Conservation (phyloP, 2,113 vertebrate species). For the Quiscalus mexicanus region DNA sequence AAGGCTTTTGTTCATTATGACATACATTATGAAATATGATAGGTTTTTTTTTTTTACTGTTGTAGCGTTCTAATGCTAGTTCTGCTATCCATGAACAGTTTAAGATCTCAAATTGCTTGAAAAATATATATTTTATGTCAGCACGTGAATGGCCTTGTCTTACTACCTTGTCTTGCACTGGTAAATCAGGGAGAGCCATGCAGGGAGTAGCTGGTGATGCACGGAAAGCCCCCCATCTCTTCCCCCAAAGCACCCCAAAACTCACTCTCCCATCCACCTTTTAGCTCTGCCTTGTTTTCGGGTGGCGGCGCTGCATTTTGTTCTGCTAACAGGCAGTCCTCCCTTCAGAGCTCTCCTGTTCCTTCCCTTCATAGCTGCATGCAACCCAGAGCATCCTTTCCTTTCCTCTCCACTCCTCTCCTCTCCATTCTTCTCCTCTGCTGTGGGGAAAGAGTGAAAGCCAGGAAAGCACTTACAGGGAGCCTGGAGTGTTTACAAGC, state of each 20-base stretch:
- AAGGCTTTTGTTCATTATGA: constrained; percentile 80
- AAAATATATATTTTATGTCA: constrained; percentile 74
- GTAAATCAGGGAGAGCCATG: constrained; percentile 39
- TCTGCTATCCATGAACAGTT: constrained; percentile 77
- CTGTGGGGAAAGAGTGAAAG: constrained; percentile 55
- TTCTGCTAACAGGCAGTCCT: constrained; percentile 51
- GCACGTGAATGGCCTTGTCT: constrained; percentile 71
- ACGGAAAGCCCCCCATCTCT: background rate
- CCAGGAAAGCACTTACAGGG: constrained; percentile 63
- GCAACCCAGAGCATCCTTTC: constrained; percentile 21
- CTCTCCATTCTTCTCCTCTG: constrained; percentile 42
- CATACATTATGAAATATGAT: constrained; percentile 80
- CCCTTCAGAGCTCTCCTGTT: constrained; percentile 63
- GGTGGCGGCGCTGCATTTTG: background rate
- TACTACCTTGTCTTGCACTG: constrained; percentile 46
- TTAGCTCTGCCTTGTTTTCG: constrained; percentile 35
- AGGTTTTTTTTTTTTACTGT: constrained; percentile 65
- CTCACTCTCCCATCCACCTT: constrained; percentile 4
- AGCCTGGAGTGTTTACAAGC: constrained; percentile 70
- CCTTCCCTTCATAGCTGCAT: constrained; percentile 60
- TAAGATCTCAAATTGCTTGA: constrained; percentile 78
- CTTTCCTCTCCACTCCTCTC: constrained; percentile 20
- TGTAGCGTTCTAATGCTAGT: constrained; percentile 76
- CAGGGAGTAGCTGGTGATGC: constrained; percentile 45
- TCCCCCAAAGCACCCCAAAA: background rate